Evolutionary conservation across 2,113 vertebrate species (phyloP), one percentile per base, ranked within the genome.

Genomic region (Indicator maculatus): DNA sequence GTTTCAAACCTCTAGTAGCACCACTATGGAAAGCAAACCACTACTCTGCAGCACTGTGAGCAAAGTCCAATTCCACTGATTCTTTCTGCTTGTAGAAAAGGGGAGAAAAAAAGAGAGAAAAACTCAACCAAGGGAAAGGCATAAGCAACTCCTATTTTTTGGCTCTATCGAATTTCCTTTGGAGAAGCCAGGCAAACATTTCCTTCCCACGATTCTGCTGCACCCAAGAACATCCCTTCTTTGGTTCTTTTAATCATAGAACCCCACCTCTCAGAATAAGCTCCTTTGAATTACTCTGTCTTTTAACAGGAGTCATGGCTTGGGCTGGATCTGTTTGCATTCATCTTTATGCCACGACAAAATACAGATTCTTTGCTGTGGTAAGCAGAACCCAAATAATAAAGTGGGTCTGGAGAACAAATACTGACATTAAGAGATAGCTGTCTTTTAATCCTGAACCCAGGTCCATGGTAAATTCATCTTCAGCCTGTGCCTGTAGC

Each of bases 21-120:
- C 73, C 53, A 18, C 63, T 63, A 23, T 6, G 12, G 66, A 64
- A 72, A 83, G 50, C 66, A 67, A 95, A 75, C 9, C n/a, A 56
- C 47, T 56, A 44, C 60, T 83, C 86, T 33, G 39, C 79, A 91
- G 86, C 58, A 78, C 39, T 2, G 7, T 36, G 88, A 50, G 83
- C 80, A 92, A 95, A 93, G 90, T 88, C 76, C 87, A 77, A 75
- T 41, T 70, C 90, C 70, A 31, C 31, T 18, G 38, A 65, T 65
- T 75, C 18, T 55, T 91, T 80, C 47, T 59, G 61, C 33, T 65
- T 30, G 6, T 11, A 71, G 30, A 66, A 80, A 86, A 88, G 17
- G 18, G 73, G 1, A 66, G 21, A 16, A 23, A 39, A 39, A 64
- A 39, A 64, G 39, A 27, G 85, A 47, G 21, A 27, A 83, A 86